Base-by-base conservation (phyloP, 1,140 invertebrate genomes). In the Rhagoletis pomonella region DNA sequence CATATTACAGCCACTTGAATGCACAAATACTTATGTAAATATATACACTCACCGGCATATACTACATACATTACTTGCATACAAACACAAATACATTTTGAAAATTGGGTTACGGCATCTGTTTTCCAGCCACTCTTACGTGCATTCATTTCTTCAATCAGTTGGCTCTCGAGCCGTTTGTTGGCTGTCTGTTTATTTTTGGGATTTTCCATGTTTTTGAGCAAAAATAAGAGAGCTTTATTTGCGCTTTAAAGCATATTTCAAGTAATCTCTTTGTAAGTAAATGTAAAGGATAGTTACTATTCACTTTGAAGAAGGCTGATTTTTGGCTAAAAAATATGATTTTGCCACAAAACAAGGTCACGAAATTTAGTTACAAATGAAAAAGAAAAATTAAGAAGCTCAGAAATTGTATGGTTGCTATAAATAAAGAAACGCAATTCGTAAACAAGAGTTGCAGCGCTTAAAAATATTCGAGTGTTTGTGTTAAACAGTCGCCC, bases 201-300 rank as follows among this genome's bases (percentile, higher is more conserved):
- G 29, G 17, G 65, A 69, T 69, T 69, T 69, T 69, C 65, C 39
- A 44, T 42, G 9, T 3, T 73, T 73, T 73, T 73, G 67, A 73
- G 67, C 42, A 73, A 73, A 73, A 73, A 44, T 73, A 73, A 44
- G 44, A 73, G 42, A 14, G 42, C 42, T 73, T 73, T 73, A 73
- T 73, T 17, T 17, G 17, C 42, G 42, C 67, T 73, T 73, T 73
- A 44, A 73, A 44, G 67, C 42, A 17, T 39, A 73, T 47, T 73
- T 73, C 42, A 17, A 17, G 67, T 73, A 73, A 73, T 73, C 67
- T 39, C 67, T 4, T 12, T 67, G 12, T 67, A 44, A 2, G 44
- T 73, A 47, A 73, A 73, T 3, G 14, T 7, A 55, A 55, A 10
- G 10, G 5, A 55, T 55, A 55, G 5, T 55, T 55, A 55, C 10